phyloP scores from a whole-genome alignment of 2,888 invertebrate genomes.

The Drosophila helvetica region DNA sequence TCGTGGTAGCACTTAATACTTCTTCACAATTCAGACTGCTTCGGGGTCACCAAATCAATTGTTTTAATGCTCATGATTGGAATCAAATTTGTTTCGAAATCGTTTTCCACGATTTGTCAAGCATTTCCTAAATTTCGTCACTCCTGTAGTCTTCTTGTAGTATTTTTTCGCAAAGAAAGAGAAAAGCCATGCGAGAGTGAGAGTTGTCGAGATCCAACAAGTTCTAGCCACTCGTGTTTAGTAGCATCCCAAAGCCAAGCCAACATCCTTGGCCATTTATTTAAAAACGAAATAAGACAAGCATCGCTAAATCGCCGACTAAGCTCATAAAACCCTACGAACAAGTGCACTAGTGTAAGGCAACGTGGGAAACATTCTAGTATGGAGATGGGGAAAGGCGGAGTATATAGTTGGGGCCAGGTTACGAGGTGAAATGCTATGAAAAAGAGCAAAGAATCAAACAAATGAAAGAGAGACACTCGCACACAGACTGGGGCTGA shows the following conservation, averaged over 20 bases:
- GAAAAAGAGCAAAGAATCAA: slow-evolving; percentile 76
- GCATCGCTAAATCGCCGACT: slow-evolving; percentile 78
- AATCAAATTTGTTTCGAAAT: too few relatives aligned
- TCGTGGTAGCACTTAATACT: too few relatives aligned
- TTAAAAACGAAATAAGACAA: slow-evolving; percentile 78
- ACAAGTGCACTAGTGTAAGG: slow-evolving; percentile 72
- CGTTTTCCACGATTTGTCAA: too few relatives aligned
- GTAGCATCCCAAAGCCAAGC: slow-evolving; percentile 29
- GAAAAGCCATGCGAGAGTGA: background rate
- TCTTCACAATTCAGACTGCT: too few relatives aligned
- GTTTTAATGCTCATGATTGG: too few relatives aligned
- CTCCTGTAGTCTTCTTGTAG: too few relatives aligned
- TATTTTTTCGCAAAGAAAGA: background rate
- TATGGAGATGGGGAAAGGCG: slow-evolving; percentile 47
- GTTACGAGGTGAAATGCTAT: slow-evolving; percentile 54
- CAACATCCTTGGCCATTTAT: slow-evolving; percentile 67
- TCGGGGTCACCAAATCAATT: too few relatives aligned
- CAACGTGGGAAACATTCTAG: slow-evolving; percentile 63
- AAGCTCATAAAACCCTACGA: slow-evolving; percentile 73
- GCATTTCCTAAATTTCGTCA: too few relatives aligned
- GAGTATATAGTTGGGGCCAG: slow-evolving; percentile 21
- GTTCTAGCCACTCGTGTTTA: slow-evolving; percentile 18
- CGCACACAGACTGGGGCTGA: slow-evolving; percentile 39
- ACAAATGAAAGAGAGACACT: slow-evolving; percentile 64
- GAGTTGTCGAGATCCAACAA: slow-evolving; percentile 13